A percentile compares a stretch with the other conserved stretches of the same genome.
phyloP scores from a whole-genome alignment of 2,888 invertebrate species.

The Calameuta idolon region DNA sequence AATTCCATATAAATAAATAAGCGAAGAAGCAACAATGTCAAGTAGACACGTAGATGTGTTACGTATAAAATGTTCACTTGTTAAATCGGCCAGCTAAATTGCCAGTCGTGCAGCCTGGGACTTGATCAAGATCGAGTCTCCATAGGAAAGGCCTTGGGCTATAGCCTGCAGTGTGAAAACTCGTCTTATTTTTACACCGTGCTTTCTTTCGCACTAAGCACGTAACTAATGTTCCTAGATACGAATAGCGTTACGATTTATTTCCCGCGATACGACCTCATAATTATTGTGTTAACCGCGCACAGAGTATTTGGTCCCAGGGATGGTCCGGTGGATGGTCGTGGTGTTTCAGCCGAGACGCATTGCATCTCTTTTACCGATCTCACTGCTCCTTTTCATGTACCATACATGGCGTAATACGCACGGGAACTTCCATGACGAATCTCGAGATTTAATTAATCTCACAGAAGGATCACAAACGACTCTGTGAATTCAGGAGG shows the following conservation, averaged over 20 bases:
- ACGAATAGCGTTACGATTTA: slow-evolving; percentile 40
- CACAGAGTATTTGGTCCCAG: not conserved
- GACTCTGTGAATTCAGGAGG: slow-evolving; percentile 1
- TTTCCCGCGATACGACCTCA: slow-evolving; percentile 45
- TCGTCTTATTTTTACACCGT: slow-evolving; percentile 34
- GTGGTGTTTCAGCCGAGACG: not conserved
- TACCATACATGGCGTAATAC: not conserved
- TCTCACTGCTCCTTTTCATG: not conserved
- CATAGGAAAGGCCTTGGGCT: not conserved
- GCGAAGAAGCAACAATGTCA: not conserved
- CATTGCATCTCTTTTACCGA: not conserved
- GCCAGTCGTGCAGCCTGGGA: not conserved
- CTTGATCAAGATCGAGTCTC: slow-evolving; percentile 6
- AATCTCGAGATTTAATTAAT: not conserved
- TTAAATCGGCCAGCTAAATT: slow-evolving; percentile 1
- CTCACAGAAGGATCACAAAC: not conserved
- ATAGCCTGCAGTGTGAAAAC: slow-evolving; percentile 18
- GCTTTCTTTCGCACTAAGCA: slow-evolving; percentile 38
- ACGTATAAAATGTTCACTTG: not conserved
- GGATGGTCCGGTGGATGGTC: not conserved
- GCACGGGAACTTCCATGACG: not conserved
- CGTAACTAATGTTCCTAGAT: slow-evolving; percentile 27
- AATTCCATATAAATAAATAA: not conserved
- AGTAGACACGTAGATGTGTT: not conserved
- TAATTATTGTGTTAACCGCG: slow-evolving; percentile 41